Percentiles rank a stretch among this genome's conserved stretches.
These are phyloP conservation scores for Hemitrygon akajei DNA, from an alignment of 2,797 vertebrate species.

Conservation along the genomic window DNA sequence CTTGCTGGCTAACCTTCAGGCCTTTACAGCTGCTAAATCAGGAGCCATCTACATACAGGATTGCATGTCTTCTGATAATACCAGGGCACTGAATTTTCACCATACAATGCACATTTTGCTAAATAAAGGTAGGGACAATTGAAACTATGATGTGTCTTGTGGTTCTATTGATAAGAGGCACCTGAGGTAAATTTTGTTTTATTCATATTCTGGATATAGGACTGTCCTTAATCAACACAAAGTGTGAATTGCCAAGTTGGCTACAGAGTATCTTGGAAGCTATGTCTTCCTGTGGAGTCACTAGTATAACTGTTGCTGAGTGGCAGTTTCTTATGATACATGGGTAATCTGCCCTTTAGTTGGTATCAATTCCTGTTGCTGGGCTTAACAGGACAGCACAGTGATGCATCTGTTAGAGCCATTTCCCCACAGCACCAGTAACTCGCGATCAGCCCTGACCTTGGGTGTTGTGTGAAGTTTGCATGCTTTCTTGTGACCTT, in stretches of 20 bases:
- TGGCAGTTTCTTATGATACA: neutral
- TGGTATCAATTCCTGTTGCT: neutral
- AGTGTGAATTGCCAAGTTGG: neutral
- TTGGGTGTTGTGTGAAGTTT: no score
- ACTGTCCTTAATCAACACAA: neutral
- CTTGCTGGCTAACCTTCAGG: neutral
- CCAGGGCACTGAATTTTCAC: neutral
- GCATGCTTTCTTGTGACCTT: no score
- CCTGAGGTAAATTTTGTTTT: neutral
- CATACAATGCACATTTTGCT: neutral
- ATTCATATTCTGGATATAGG: neutral
- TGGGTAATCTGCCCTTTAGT: neutral
- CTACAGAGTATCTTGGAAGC: neutral
- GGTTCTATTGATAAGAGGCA: neutral
- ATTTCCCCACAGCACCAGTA: no score
- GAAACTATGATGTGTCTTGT: neutral
- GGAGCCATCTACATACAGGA: neutral
- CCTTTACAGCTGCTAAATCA: neutral
- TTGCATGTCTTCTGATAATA: neutral
- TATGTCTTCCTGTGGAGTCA: neutral
- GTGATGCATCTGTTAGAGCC: no score
- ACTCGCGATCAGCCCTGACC: no score
- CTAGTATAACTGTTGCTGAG: neutral
- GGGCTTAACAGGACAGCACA: neutral
- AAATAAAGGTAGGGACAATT: neutral